Evolutionary conservation across 2,888 invertebrate genomes (phyloP).

Genomic region (Cosmia trapezina): DNA sequence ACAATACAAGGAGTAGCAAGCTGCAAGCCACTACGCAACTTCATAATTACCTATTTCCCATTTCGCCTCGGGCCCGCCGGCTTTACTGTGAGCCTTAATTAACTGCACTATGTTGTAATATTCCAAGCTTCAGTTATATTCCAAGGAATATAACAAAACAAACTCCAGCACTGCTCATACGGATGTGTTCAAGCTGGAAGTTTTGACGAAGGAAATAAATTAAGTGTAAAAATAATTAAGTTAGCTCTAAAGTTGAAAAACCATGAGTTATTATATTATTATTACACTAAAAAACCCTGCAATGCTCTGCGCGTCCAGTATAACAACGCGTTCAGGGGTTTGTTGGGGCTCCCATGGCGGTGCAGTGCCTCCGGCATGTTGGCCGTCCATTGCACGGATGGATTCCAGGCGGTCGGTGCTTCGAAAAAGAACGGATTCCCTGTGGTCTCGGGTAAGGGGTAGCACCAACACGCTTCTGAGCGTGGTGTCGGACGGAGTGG

Average conservation of each 20-base stretch:
- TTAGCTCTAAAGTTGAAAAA: neutral
- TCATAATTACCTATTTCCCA: slow-evolving; percentile 90
- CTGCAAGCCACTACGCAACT: slow-evolving; percentile 85
- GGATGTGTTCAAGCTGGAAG: slow-evolving; percentile 21
- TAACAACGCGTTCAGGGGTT: too few relatives aligned
- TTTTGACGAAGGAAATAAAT: slow-evolving; percentile 39
- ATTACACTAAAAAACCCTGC: too few relatives aligned
- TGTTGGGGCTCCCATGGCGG: too few relatives aligned
- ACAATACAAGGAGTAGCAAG: slow-evolving; percentile 68
- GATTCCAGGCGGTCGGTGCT: too few relatives aligned
- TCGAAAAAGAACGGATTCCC: too few relatives aligned
- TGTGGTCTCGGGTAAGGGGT: too few relatives aligned
- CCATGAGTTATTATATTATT: too few relatives aligned
- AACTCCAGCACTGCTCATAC: slow-evolving; percentile 54
- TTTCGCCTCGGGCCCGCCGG: slow-evolving; percentile 82
- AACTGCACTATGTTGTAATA: slow-evolving; percentile 82
- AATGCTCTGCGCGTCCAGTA: too few relatives aligned
- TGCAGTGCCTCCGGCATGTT: too few relatives aligned
- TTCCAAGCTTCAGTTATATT: slow-evolving; percentile 65
- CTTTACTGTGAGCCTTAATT: slow-evolving; percentile 85
- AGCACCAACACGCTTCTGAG: too few relatives aligned
- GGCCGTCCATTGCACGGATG: too few relatives aligned
- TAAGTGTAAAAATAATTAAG: slow-evolving; percentile 14
- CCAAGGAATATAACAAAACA: slow-evolving; percentile 70
- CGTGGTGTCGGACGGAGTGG: too few relatives aligned